Percentiles rank a stretch among this genome's conserved stretches.
phyloP scores from a whole-genome alignment of 2,113 vertebrate species.

The Edolisoma coerulescens region DNA sequence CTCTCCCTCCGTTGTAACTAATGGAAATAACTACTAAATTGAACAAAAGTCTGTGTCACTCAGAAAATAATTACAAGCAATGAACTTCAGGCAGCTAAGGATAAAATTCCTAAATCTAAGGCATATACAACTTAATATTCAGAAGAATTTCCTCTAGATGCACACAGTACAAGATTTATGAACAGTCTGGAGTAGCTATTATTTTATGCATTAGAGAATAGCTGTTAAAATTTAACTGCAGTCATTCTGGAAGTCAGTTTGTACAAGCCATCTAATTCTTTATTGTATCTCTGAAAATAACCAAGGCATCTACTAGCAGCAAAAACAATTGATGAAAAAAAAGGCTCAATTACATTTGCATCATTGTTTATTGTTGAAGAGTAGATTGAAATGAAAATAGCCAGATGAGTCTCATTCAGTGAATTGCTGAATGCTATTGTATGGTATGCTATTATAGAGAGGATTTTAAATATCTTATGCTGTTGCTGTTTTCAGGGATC shows the following conservation, averaged over 20 bases:
- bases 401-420: constrained; percentile 1
- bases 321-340: neutral
- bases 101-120: neutral
- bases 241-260: neutral
- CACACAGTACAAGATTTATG: neutral
- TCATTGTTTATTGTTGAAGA: constrained; percentile 1
- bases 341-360: neutral
- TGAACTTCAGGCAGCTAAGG: neutral
- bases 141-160: constrained; percentile 1
- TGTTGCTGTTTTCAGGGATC: constrained; percentile 66
- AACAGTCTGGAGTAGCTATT: neutral
- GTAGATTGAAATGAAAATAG: constrained; percentile 4
- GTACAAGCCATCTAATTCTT: neutral
- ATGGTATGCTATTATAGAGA: neutral
- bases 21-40: neutral
- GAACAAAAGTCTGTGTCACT: neutral
- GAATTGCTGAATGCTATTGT: neutral
- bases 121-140: neutral
- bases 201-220: neutral
- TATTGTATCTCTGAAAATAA: constrained; percentile 13
- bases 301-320: neutral
- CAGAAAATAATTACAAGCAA: neutral
- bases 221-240: constrained; percentile 4
- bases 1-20: neutral
- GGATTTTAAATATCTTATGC: neutral